Percentiles rank a stretch among this genome's conserved stretches.
Conservation (phyloP, 2,113 vertebrate species). For the Scartelaos histophorus region DNA sequence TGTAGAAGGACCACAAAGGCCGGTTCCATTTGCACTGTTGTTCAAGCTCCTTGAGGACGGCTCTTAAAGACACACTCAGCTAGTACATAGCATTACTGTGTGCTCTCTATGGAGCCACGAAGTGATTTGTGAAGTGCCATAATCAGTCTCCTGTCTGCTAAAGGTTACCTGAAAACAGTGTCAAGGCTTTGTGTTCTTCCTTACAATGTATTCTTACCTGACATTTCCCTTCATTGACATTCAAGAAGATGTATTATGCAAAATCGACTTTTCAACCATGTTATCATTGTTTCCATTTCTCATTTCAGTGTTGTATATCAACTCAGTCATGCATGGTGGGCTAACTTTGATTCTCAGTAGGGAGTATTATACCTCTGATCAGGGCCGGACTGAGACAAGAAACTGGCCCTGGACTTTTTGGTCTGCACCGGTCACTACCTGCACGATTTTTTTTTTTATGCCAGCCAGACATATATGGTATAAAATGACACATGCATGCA, state of each 20-base stretch:
- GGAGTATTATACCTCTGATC: too few species aligned
- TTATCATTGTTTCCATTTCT: too few species aligned
- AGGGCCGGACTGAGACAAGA: too few species aligned
- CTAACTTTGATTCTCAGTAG: too few species aligned
- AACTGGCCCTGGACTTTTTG: too few species aligned
- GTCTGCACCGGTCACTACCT: too few species aligned
- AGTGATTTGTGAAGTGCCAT: constrained; percentile 5
- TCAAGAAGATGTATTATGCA: not conserved
- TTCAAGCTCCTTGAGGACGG: constrained; percentile 4
- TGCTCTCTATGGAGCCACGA: not conserved
- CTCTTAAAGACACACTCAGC: constrained; percentile 1
- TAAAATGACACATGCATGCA: too few species aligned
- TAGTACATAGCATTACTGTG: constrained; percentile 1
- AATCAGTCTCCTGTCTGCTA: constrained; percentile 3
- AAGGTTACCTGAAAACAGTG: constrained; percentile 1
- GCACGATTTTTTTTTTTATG: too few species aligned
- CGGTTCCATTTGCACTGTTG: not conserved
- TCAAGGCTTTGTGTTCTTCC: not conserved
- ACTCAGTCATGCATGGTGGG: too few species aligned
- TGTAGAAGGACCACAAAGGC: not conserved
- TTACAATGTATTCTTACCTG: not conserved
- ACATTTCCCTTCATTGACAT: constrained; percentile 1
- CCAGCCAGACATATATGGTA: too few species aligned
- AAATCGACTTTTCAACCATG: too few species aligned
- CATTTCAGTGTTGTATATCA: too few species aligned